Evolutionary conservation across 2,113 vertebrate species (phyloP).

Genomic region (Paedocypris sp.): DNA sequence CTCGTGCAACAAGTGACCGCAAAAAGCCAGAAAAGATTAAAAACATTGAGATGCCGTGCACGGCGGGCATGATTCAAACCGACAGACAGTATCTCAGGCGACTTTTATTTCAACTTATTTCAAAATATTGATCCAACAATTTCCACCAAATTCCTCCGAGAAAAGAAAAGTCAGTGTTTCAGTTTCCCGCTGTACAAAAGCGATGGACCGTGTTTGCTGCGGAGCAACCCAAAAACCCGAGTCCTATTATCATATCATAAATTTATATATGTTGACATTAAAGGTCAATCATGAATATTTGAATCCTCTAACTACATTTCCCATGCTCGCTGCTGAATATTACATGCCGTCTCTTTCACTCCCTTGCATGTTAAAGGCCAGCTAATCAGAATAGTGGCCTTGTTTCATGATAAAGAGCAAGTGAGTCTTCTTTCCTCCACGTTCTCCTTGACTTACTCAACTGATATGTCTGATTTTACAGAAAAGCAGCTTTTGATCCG

Average conservation of each 20-base stretch:
- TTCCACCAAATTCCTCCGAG: neutral
- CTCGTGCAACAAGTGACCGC: neutral
- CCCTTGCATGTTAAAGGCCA: neutral
- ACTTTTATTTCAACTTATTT: neutral
- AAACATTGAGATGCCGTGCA: neutral
- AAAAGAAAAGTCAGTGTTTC: neutral
- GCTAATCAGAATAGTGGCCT: neutral
- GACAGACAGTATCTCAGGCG: neutral
- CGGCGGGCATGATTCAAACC: neutral
- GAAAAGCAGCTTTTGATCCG: neutral
- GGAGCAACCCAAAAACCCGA: neutral
- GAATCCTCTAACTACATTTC: neutral
- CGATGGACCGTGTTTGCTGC: neutral
- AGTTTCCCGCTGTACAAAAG: neutral
- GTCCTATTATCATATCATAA: neutral
- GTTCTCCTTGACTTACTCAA: neutral
- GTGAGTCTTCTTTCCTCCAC: neutral
- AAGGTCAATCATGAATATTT: neutral
- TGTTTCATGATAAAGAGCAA: neutral
- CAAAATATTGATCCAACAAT: neutral
- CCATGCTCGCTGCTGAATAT: neutral
- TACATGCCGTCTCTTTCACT: neutral
- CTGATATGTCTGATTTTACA: neutral
- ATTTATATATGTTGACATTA: neutral
- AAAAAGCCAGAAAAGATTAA: neutral